Evolutionary conservation across 2,113 vertebrate genomes (phyloP), one percentile per base, ranked within the genome.

Genomic region (Seriola rivoliana): DNA sequence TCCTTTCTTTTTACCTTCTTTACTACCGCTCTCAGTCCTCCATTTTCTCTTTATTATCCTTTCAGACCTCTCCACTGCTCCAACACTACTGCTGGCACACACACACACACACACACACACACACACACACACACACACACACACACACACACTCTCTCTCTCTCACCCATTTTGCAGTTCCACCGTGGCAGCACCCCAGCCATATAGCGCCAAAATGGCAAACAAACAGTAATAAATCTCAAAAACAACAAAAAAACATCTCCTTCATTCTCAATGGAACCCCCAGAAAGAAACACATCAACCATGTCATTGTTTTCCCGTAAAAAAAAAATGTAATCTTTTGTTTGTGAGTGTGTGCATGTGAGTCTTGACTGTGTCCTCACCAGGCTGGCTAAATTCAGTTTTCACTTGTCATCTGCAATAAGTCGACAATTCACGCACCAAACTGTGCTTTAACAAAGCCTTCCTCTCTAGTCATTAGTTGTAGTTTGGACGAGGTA

Each of bases 161-260:
- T 25, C 25, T 25, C 25, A 25, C 78, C 54, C 76, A 71, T 88
- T 87, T 84, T 78, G 71, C 84, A 83, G 68, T 13, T 84, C 81
- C 55, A 81, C 78, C 74, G 84, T 70, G 76, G 85, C 85, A 73
- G 79, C 81, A 32, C 59, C 70, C 64, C 40, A 84, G 82, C 80
- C 78, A 60, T 88, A 91, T 81, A 72, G 80, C n/a, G 8, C 42
- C 73, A 52, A 81, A 82, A 85, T 81, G 64, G 63, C 75, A 87
- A 87, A 88, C 80, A 79, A 89, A 85, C 85, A 44, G 71, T 80
- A 80, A 92, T 92, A 91, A 85, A 93, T 93, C 82, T 89, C 44
- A 84, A 67, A 75, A 80, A 83, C 69, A 84, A 78, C 63, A 71
- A 42, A 66, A 80, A 63, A 75, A 70, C 25, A 66, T 38, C 63